phyloP scores from a whole-genome alignment of 2,113 vertebrate species.

The Scomber colias region DNA sequence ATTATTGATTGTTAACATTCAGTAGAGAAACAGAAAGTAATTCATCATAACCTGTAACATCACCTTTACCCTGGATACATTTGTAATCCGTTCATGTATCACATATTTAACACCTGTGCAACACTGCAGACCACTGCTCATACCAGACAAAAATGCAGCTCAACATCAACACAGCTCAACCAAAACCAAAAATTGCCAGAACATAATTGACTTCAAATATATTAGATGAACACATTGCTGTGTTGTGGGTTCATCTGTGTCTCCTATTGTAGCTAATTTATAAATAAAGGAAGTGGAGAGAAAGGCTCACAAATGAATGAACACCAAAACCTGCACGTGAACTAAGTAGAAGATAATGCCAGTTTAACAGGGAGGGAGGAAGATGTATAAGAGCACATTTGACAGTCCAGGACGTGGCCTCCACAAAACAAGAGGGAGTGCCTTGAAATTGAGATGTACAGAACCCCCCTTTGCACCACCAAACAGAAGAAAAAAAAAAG shows the following conservation, averaged over 20 bases:
- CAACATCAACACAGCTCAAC: neutral
- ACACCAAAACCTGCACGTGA: neutral
- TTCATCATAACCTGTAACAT: neutral
- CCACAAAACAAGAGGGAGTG: neutral
- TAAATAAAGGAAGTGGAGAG: neutral
- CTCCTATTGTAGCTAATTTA: too few relatives aligned
- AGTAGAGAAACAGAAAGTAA: neutral
- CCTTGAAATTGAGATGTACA: constrained; percentile 26
- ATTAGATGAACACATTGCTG: too few relatives aligned
- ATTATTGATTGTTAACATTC: neutral
- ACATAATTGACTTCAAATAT: neutral
- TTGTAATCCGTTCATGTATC: neutral
- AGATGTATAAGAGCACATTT: constrained; percentile 1
- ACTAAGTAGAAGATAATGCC: neutral
- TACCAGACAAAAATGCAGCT: neutral
- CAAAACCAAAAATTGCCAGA: neutral
- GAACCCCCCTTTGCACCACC: neutral
- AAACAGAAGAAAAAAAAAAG: constrained; percentile 4
- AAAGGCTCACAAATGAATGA: constrained; percentile 2
- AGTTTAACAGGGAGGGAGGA: neutral
- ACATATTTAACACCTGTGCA: constrained; percentile 1
- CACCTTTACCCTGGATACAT: neutral
- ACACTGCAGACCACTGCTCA: neutral
- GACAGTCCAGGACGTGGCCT: neutral
- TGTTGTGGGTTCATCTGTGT: too few relatives aligned